Conservation (phyloP, 2,888 invertebrate species). For the Parnassius glacialis region DNA sequence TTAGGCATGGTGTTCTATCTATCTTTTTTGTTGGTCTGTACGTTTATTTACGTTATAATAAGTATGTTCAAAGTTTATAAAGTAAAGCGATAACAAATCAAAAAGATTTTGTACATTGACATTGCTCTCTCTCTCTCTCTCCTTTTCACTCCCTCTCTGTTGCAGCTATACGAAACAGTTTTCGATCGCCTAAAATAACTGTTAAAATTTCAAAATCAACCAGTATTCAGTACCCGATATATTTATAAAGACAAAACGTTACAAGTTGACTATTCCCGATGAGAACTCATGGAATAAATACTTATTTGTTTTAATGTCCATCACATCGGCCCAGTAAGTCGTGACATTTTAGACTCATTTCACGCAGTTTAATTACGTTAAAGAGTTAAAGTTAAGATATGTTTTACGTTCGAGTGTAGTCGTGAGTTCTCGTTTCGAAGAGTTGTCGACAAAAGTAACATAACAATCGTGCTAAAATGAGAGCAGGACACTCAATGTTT, state of each 20-base stretch:
- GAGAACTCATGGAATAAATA: slow-evolving; percentile 22
- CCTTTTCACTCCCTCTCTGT: too few species aligned
- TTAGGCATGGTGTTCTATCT: too few species aligned
- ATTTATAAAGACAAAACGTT: slow-evolving; percentile 37
- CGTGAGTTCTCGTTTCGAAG: slow-evolving; percentile 31
- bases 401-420: slow-evolving; percentile 26
- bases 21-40: too few species aligned
- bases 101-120: slow-evolving; percentile 7
- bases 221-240: slow-evolving; percentile 37
- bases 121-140: slow-evolving; percentile 19
- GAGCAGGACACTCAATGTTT: slow-evolving; percentile 37
- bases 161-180: neutral
- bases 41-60: too few species aligned
- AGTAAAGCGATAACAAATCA: neutral
- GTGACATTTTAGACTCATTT: slow-evolving; percentile 9
- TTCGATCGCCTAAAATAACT: neutral
- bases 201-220: slow-evolving; percentile 33
- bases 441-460: slow-evolving; percentile 38
- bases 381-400: slow-evolving; percentile 19
- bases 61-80: too few species aligned
- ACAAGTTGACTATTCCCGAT: slow-evolving; percentile 39
- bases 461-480: slow-evolving; percentile 41
- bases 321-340: slow-evolving; percentile 5
- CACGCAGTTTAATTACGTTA: slow-evolving; percentile 16
- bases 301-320: slow-evolving; percentile 1